Base-by-base conservation (phyloP, 2,888 invertebrate genomes). In the Oeneis ivallda region DNA sequence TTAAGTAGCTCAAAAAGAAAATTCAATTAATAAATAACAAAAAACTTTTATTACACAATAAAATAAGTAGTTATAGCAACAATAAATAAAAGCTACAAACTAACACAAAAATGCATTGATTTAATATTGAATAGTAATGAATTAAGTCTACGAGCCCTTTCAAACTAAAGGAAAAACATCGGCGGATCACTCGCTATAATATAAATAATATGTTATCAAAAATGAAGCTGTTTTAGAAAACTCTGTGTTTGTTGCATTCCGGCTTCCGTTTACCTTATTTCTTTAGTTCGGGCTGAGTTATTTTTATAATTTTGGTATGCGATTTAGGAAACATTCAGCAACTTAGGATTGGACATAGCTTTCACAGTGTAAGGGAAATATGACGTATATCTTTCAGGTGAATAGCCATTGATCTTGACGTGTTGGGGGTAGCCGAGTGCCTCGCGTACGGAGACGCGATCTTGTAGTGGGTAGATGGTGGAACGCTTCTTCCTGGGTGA, bases 401-500 rank as follows among this genome's bases (percentile, higher is more conserved):
- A 79, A 69, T 85, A 90, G 1, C 86, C 87, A 37, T 82, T 82
- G 13, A 85, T 75, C 81, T 89, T 91, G 43, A 80, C 72, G 65
- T 80, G 81, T 56, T 83, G 81, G 7, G 81, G 73, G 56, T 82
- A 77, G 62, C 81, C 79, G 1, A 77, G 76, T 5, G 71, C 64
- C 50, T 83, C 84, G 9, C 78, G 79, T 41, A 77, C 67, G 4
- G 76, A 60, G 15, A 78, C 77, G 71, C 78, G 83, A 62, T 86
- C 84, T 64, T 84, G 84, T 13, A 84, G 71, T 13, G 86, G 84
- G 65, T 83, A 84, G 45, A 80, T 74, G 0, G 89, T 83, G 0
- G 90, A 89, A 59, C 91, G 78, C 76, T 90, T 92, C 80, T 83
- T 89, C 58, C 91, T 82, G 6, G 89, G 91, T 8, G 88, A 84